Evolutionary conservation across 2,888 invertebrate genomes (phyloP).

Genomic region (Willowsia nigromaculata): DNA sequence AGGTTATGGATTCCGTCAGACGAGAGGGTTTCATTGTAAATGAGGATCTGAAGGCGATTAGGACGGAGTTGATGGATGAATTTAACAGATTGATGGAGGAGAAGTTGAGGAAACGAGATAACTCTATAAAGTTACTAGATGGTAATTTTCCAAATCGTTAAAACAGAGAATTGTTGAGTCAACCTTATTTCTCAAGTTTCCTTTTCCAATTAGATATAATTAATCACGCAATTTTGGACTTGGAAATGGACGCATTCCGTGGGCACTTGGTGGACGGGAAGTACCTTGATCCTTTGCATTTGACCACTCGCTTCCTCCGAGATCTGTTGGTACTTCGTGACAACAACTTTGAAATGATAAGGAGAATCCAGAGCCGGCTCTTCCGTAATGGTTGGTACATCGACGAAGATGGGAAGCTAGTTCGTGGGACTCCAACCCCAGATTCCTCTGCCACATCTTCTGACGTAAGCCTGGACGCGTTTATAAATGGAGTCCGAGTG

Average conservation of each 20-base stretch:
- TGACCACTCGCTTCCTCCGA: neutral
- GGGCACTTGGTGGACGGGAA: slow-evolving; percentile 29
- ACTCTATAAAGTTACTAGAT: slow-evolving; percentile 7
- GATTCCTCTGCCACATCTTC: neutral
- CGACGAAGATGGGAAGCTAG: neutral
- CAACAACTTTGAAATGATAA: neutral
- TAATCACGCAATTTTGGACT: slow-evolving; percentile 3
- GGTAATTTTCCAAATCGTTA: neutral
- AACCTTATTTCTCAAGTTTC: neutral
- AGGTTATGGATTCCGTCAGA: slow-evolving; percentile 27
- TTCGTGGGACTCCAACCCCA: neutral
- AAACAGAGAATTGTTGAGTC: neutral
- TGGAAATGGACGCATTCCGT: slow-evolving; percentile 47
- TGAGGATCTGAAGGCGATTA: slow-evolving; percentile 26
- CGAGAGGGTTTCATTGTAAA: slow-evolving; percentile 16
- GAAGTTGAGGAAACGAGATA: neutral
- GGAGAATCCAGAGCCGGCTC: neutral
- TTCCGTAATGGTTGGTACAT: neutral
- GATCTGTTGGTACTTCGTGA: slow-evolving; percentile 27
- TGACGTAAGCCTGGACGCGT: neutral
- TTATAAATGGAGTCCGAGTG: neutral
- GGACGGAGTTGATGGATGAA: neutral
- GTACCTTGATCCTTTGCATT: neutral
- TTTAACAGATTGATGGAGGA: neutral
- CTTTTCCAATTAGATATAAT: slow-evolving; percentile 39